Evolutionary conservation across 2,113 vertebrate genomes (phyloP).

Genomic region (Hemicordylus capensis): DNA sequence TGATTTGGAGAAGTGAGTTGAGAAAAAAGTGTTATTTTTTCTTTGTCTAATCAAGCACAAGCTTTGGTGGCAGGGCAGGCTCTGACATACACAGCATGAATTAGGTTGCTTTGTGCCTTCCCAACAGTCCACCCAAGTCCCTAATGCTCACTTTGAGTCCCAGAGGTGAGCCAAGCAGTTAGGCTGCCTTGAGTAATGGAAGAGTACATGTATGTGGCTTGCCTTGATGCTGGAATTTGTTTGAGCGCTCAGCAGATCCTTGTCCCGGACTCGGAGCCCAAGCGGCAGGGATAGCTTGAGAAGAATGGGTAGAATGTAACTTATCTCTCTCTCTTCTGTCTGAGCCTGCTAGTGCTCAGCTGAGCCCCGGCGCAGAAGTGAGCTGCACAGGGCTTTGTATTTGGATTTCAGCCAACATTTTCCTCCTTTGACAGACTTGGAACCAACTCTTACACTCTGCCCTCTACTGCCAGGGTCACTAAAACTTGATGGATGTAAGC

Average conservation of each 20-base stretch:
- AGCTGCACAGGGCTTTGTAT: background rate
- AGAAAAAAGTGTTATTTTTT: background rate
- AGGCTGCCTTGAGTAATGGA: background rate
- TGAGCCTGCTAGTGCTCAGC: background rate
- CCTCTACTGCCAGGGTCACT: no score
- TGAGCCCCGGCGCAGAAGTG: background rate
- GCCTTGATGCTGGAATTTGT: background rate
- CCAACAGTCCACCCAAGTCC: background rate
- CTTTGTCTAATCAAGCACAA: background rate
- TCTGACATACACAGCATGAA: no score
- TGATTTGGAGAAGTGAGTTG: no score
- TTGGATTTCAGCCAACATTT: background rate
- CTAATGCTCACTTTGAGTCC: background rate
- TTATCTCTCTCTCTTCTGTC: background rate
- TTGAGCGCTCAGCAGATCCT: background rate
- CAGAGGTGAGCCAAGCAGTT: background rate
- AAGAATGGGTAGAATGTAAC: background rate
- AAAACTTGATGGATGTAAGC: background rate
- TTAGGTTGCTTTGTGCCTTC: background rate
- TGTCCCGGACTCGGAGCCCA: no score
- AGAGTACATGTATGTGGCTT: background rate
- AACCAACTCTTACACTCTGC: background rate
- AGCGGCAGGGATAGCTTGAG: background rate
- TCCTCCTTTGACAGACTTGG: background rate
- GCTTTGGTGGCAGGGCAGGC: background rate